phyloP scores from a whole-genome alignment of 2,888 invertebrate species.

The Ormyrus rosae region DNA sequence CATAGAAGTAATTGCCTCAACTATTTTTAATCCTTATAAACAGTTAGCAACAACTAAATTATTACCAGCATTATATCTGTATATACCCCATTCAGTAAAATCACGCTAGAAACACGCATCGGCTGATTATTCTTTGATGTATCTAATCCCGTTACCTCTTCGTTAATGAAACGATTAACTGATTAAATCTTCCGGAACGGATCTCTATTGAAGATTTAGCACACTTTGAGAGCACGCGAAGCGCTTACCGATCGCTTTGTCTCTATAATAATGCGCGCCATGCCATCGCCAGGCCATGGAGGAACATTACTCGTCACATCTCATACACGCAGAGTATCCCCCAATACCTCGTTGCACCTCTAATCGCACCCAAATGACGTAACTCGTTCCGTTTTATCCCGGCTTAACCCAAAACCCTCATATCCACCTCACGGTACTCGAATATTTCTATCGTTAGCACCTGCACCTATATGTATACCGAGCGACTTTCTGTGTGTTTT shows the following conservation, averaged over 20 bases:
- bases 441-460: slow-evolving; percentile 24
- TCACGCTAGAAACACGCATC: too few species aligned
- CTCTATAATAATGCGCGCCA: slow-evolving; percentile 13
- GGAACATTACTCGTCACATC: too few species aligned
- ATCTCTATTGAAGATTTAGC: not conserved
- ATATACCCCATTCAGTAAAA: too few species aligned
- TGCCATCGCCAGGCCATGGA: too few species aligned
- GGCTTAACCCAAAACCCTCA: slow-evolving; percentile 34
- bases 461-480: too few species aligned
- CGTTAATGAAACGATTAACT: not conserved
- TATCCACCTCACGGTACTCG: not conserved
- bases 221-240: slow-evolving; percentile 9
- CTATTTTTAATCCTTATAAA: too few species aligned
- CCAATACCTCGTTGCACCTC: slow-evolving; percentile 14
- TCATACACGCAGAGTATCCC: too few species aligned
- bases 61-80: too few species aligned
- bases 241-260: slow-evolving; percentile 3
- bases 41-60: too few species aligned
- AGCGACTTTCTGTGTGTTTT: too few species aligned
- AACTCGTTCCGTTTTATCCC: slow-evolving; percentile 48
- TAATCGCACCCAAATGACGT: slow-evolving; percentile 39
- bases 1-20: too few species aligned
- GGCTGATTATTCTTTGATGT: too few species aligned
- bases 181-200: not conserved
- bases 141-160: not conserved